Evolutionary conservation across 2,888 invertebrate genomes (phyloP).

Genomic region (Ligdia adustata): DNA sequence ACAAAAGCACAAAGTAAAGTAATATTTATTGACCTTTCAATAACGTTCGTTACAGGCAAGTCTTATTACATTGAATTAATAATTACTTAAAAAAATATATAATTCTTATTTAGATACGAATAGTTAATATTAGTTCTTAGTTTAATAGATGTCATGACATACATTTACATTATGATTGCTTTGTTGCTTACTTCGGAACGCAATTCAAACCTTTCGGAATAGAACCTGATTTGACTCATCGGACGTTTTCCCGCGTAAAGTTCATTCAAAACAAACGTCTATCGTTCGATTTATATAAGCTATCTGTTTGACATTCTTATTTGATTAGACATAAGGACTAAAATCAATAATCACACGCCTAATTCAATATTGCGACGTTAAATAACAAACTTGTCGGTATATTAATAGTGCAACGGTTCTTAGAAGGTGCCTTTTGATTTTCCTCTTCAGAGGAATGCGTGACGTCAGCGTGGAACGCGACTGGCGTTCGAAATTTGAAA

Average conservation of each 20-base stretch:
- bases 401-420: conserved; percentile 74
- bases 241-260: conserved; percentile 70
- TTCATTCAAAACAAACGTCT: conserved; percentile 33
- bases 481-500: conserved; percentile 8
- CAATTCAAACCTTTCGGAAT: conserved; percentile 63
- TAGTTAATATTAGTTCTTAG: too few relatives aligned
- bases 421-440: conserved; percentile 72
- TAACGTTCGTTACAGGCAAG: too few relatives aligned
- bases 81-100: too few relatives aligned
- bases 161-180: too few relatives aligned
- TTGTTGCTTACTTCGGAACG: too few relatives aligned
- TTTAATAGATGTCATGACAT: too few relatives aligned
- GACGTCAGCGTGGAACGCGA: conserved; percentile 64
- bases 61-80: too few relatives aligned
- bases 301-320: conserved; percentile 11
- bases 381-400: conserved; percentile 29
- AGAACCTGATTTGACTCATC: conserved; percentile 65
- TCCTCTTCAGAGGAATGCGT: conserved; percentile 77
- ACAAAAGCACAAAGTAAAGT: too few relatives aligned
- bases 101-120: too few relatives aligned
- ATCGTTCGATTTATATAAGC: neutral
- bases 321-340: conserved; percentile 7
- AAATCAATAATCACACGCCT: conserved; percentile 15
- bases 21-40: too few relatives aligned
- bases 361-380: conserved; percentile 12